Percentiles rank a stretch among this genome's conserved stretches.
Conservation (phyloP, 2,888 invertebrate genomes). For the Caenorhabditis virilis region DNA sequence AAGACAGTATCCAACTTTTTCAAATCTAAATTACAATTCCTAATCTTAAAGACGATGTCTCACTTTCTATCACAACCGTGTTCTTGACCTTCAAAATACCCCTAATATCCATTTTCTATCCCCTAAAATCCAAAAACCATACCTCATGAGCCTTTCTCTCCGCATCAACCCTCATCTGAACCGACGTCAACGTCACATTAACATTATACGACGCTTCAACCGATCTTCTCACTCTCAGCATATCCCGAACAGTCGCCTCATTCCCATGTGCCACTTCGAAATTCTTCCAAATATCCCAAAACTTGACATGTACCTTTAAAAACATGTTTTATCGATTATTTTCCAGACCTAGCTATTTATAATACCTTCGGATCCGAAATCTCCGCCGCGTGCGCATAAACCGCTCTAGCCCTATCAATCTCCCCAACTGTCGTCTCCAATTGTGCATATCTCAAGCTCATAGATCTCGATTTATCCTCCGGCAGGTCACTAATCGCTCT, state of each 20-base stretch:
- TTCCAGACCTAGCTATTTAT: not conserved
- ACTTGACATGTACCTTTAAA: slow-evolving; percentile 79
- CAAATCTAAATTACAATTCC: no score
- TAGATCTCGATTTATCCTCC: slow-evolving; percentile 88
- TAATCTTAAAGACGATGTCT: no score
- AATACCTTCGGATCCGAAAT: slow-evolving; percentile 94
- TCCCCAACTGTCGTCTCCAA: slow-evolving; percentile 97
- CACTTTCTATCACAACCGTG: no score
- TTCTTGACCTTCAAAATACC: not conserved
- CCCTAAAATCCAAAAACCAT: not conserved
- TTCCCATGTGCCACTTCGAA: slow-evolving; percentile 99
- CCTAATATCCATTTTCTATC: not conserved
- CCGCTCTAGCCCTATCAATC: slow-evolving; percentile 92
- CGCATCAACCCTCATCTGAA: slow-evolving; percentile 81
- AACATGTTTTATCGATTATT: not conserved
- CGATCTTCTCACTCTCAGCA: slow-evolving; percentile 82
- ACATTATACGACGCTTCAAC: slow-evolving; percentile 84
- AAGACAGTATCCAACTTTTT: no score
- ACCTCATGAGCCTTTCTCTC: slow-evolving; percentile 36
- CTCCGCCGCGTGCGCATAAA: slow-evolving; percentile 97
- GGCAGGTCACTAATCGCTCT: slow-evolving; percentile 91
- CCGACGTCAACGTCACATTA: slow-evolving; percentile 97
- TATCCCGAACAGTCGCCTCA: slow-evolving; percentile 89
- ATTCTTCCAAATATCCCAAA: slow-evolving; percentile 99
- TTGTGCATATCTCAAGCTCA: slow-evolving; percentile 94